Base-by-base conservation (phyloP, 2,113 vertebrate species). In the Egretta garzetta region DNA sequence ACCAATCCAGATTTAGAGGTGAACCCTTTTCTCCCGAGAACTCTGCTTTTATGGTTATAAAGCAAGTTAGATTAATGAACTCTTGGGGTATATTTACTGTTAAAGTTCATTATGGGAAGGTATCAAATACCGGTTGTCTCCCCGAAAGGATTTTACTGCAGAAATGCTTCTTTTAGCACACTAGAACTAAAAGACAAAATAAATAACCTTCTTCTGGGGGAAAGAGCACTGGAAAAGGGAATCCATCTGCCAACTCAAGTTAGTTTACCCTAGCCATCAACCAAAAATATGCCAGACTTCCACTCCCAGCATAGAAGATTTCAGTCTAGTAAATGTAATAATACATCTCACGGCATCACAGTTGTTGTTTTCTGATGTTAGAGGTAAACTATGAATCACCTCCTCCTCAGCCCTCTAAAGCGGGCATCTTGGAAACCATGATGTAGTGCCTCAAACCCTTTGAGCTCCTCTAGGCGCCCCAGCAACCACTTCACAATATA, bases 31-130 rank as follows among this genome's bases (percentile, higher is more conserved):
- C 95, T 97, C 88, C 32, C 0, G 32, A 97, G 83, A 97, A 97
- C 68, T 82, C 52, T 72, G 53, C 43, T 96, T 96, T 95, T 87
- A 82, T 24, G 66, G 72, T 87, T 88, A 82, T 76, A 91, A 96
- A 95, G 80, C 71, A 76, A 96, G 86, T 94, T 80, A 95, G 96
- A 97, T 95, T 93, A 96, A 97, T 94, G 91, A 97, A 92, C 72
- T 93, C 55, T 53, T 87, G 89, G 18, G 33, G 88, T 89, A n/a
- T 76, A 91, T 96, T 96, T 96, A 96, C 92, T 96, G 94, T 60
- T 95, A 95, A 95, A 97, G 82, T 96, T 97, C 66, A 93, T 98
- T 96, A 97, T 66, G 74, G 8, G 63, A 77, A 75, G 72, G 68
- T 91, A 92, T 3, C 91, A 90, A 97, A 94, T 59, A 95, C 64